Evolutionary conservation across 2,113 vertebrate genomes (phyloP).

Genomic region (Nesogale talazaci): DNA sequence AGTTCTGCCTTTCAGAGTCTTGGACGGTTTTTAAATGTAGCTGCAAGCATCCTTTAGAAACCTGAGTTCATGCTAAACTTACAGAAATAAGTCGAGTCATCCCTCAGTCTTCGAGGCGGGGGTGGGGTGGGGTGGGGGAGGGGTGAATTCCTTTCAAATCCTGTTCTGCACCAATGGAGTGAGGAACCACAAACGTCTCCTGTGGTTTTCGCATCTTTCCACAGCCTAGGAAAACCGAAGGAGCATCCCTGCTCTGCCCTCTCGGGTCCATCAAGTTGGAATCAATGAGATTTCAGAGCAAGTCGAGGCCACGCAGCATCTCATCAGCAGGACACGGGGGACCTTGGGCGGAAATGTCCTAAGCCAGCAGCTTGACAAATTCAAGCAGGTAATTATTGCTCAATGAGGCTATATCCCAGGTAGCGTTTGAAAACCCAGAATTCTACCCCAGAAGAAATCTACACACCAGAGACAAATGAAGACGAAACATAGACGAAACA

Average conservation of each 20-base stretch:
- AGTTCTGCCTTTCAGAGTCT: conserved; percentile 49
- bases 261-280: too few species aligned
- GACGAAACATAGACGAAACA: not conserved
- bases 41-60: conserved; percentile 35
- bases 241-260: not conserved
- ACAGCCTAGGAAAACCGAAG: not conserved
- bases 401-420: not conserved
- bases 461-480: not conserved
- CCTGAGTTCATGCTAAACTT: conserved; percentile 13
- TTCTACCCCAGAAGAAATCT: not conserved
- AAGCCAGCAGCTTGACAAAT: not conserved
- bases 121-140: not conserved
- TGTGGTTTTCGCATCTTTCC: not conserved
- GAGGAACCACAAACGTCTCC: not conserved
- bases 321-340: not conserved
- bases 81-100: not conserved
- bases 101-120: not conserved
- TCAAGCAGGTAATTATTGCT: not conserved
- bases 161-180: not conserved
- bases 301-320: not conserved
- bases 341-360: not conserved
- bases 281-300: too few species aligned
- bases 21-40: conserved; percentile 13
- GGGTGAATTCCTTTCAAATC: not conserved
- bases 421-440: conserved; percentile 42